Evolutionary conservation across 2,797 vertebrate genomes (phyloP).

Genomic region (Microctenopoma steveboyesi): DNA sequence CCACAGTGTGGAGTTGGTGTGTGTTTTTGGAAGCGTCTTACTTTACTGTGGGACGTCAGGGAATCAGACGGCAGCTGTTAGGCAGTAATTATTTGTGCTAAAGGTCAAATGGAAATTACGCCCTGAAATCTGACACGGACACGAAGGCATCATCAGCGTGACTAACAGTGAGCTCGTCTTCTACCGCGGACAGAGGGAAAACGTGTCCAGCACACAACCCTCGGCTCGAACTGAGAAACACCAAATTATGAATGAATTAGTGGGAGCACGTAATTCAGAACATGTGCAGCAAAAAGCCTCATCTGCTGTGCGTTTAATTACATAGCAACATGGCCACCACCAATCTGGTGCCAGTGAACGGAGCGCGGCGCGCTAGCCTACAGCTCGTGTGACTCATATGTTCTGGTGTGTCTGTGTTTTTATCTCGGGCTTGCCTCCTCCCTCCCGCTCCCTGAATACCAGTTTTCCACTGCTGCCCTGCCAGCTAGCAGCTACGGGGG

Average conservation of each 20-base stretch:
- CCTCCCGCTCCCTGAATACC: conserved; percentile 50
- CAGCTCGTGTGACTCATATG: conserved; percentile 70
- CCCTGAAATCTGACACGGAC: conserved; percentile 40
- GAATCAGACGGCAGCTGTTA: conserved; percentile 16
- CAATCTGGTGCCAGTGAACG: conserved; percentile 42
- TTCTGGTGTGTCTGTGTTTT: conserved; percentile 62
- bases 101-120: conserved; percentile 48
- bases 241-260: conserved; percentile 46
- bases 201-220: not conserved
- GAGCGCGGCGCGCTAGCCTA: conserved; percentile 29
- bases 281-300: conserved; percentile 47
- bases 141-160: not conserved
- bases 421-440: conserved; percentile 62
- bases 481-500: conserved; percentile 51
- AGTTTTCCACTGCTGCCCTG: conserved; percentile 68
- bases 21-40: not conserved
- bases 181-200: not conserved
- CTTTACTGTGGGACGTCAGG: not conserved
- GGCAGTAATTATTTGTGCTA: conserved; percentile 23
- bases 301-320: conserved; percentile 67
- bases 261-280: conserved; percentile 53
- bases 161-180: not conserved
- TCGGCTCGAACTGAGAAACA: not conserved
- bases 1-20: not conserved
- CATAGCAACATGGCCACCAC: conserved; percentile 70